A percentile compares a stretch with the other conserved stretches of the same genome.
These are phyloP conservation scores for Prionailurus viverrinus DNA, from an alignment of 2,113 vertebrate genomes.

Conservation along the genomic window DNA sequence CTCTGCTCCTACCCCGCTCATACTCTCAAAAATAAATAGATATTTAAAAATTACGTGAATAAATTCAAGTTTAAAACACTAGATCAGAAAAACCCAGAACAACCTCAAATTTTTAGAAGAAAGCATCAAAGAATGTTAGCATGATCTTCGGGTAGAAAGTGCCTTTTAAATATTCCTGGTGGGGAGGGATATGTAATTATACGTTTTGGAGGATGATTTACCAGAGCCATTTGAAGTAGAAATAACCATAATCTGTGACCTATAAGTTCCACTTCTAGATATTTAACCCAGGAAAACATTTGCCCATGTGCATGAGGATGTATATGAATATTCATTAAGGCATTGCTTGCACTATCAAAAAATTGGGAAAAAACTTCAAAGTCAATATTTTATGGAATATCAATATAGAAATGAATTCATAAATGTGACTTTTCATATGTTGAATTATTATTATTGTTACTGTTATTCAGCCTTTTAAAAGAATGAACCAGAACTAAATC, in stretches of 20 bases:
- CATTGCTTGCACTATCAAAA: slow-evolving; percentile 5
- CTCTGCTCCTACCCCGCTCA: too few relatives aligned
- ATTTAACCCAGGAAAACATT: slow-evolving; percentile 29
- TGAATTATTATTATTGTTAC: background rate
- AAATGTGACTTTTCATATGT: background rate
- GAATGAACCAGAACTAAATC: background rate
- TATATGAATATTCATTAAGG: background rate
- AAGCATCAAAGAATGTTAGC: background rate
- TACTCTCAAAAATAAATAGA: too few relatives aligned
- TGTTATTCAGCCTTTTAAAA: background rate
- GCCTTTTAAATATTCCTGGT: background rate
- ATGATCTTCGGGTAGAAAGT: background rate
- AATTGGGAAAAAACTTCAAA: background rate
- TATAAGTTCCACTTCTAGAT: background rate
- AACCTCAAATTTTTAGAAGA: background rate
- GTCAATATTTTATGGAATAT: background rate
- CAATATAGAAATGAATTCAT: background rate
- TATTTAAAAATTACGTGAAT: background rate
- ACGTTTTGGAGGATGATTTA: background rate
- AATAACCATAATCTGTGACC: background rate
- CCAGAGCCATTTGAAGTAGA: slow-evolving; percentile 7
- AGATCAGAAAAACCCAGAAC: background rate
- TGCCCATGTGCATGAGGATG: background rate
- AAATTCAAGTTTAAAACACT: slow-evolving; percentile 16
- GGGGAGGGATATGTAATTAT: background rate